Evolutionary conservation across 2,888 invertebrate genomes (phyloP).

Genomic region (Melinopterus prodromus): DNA sequence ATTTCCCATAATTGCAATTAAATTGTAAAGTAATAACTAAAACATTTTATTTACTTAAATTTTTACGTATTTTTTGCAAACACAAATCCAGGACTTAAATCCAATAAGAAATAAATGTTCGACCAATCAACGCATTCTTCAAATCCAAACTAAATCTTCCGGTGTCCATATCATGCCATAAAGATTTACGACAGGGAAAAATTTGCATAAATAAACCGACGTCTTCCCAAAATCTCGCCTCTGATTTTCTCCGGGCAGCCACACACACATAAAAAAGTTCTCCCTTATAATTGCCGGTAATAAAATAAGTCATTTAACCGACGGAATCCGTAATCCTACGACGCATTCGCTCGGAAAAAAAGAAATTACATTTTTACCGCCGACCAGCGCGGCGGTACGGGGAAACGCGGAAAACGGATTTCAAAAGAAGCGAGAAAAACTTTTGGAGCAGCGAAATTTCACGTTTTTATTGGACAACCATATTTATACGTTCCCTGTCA

Average conservation of each 20-base stretch:
- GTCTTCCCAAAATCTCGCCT: neutral
- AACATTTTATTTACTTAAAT: no score
- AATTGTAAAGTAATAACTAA: no score
- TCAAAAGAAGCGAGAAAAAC: neutral
- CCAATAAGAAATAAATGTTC: neutral
- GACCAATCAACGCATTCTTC: neutral
- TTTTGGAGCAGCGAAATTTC: neutral
- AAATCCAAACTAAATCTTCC: neutral
- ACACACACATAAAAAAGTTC: conserved; percentile 4
- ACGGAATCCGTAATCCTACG: conserved; percentile 4
- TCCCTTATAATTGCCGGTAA: conserved; percentile 22
- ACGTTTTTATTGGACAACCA: neutral
- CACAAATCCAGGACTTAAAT: no score
- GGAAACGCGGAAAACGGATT: neutral
- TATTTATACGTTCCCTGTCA: neutral
- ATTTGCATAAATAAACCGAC: neutral
- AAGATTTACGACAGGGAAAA: neutral
- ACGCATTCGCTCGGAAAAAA: neutral
- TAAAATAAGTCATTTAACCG: conserved; percentile 25
- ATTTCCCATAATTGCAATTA: no score
- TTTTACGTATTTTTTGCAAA: no score
- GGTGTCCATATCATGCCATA: neutral
- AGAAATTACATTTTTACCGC: neutral
- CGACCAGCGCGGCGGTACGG: neutral
- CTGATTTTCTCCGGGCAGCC: neutral